These are phyloP conservation scores for Actinia tenebrosa DNA, from an alignment of 64 coral and sea anemone species.

Conservation along the genomic window DNA sequence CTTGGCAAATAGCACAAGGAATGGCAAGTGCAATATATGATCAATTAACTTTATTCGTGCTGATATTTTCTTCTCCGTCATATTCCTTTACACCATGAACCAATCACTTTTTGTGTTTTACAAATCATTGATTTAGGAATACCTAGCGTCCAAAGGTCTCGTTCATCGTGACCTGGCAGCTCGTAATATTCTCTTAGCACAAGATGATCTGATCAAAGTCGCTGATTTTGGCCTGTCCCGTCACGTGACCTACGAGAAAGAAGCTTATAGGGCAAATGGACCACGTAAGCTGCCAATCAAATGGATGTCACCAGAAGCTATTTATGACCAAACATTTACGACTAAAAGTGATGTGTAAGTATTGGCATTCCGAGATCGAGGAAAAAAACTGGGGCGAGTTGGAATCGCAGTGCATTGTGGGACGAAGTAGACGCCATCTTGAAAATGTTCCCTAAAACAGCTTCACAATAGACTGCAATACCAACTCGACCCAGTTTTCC, in stretches of 20 bases:
- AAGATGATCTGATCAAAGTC: background rate
- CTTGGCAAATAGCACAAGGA: conserved; percentile 25
- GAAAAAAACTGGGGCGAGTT: too few relatives aligned
- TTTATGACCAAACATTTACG: conserved; percentile 31
- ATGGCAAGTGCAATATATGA: background rate
- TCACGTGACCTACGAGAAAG: background rate
- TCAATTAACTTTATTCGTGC: too few relatives aligned
- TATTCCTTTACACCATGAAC: too few relatives aligned
- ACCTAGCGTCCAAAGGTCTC: background rate
- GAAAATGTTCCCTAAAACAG: too few relatives aligned
- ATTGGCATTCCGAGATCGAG: too few relatives aligned
- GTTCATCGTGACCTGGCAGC: conserved; percentile 24
- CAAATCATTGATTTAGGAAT: background rate
- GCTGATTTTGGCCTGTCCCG: conserved; percentile 28
- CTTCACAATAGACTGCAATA: too few relatives aligned
- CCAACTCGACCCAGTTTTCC: too few relatives aligned
- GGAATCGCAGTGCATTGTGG: too few relatives aligned
- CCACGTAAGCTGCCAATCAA: conserved; percentile 14
- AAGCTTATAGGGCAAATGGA: background rate
- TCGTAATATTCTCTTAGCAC: conserved; percentile 7
- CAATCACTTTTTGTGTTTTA: too few relatives aligned
- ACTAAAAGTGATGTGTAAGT: conserved; percentile 62
- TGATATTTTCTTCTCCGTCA: too few relatives aligned
- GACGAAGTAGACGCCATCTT: too few relatives aligned
- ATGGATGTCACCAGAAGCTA: conserved; percentile 31